phyloP scores from a whole-genome alignment of 1,140 invertebrate species.

The Drosophila simulans region DNA sequence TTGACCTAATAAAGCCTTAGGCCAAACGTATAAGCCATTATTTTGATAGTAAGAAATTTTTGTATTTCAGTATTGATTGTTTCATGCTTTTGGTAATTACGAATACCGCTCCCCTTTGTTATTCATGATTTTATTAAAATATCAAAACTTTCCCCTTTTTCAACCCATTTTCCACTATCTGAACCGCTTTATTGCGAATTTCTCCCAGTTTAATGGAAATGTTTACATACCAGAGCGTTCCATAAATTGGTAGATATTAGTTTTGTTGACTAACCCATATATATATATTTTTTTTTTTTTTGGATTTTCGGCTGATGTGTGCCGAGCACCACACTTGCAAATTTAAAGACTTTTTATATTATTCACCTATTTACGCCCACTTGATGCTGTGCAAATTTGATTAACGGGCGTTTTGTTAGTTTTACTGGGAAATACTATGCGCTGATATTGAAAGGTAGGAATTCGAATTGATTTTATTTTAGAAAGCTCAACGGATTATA shows the following conservation, averaged over 20 bases:
- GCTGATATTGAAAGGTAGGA: not conserved
- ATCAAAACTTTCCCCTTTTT: not conserved
- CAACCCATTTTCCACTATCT: not conserved
- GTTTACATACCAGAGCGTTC: not conserved
- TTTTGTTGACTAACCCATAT: not conserved
- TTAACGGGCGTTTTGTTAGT: not conserved
- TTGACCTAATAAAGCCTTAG: not conserved
- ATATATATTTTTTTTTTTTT: constrained; percentile 6
- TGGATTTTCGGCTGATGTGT: not conserved
- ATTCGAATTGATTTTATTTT: too few species aligned
- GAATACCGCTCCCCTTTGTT: not conserved
- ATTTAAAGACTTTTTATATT: not conserved
- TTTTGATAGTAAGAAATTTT: too few species aligned
- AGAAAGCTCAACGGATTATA: not conserved
- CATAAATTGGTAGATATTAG: not conserved
- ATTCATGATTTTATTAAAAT: not conserved
- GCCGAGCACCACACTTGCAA: not conserved
- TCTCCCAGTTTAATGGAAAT: not conserved
- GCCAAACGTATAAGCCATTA: too few species aligned
- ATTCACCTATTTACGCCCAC: not conserved
- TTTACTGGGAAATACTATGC: not conserved
- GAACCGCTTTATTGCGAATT: not conserved
- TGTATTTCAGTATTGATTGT: too few species aligned
- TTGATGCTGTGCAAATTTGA: not conserved
- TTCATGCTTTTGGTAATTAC: too few species aligned